These are phyloP conservation scores for Myotis lucifugus DNA, from an alignment of 2,113 vertebrate genomes.

Conservation along the genomic window DNA sequence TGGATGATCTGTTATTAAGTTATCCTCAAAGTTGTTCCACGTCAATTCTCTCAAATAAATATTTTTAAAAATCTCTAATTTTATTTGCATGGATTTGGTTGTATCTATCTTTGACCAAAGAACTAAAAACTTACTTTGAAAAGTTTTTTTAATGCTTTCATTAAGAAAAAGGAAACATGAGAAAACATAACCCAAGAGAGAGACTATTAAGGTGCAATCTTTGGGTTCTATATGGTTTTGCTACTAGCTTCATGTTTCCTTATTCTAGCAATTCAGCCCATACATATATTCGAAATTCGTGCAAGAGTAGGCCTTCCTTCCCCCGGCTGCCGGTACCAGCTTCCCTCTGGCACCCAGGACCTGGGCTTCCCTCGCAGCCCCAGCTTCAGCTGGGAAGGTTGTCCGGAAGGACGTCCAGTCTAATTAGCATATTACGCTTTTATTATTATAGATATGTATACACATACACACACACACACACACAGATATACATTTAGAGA, in stretches of 20 bases:
- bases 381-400: too few species aligned
- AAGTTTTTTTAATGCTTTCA: background rate
- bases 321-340: too few species aligned
- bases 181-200: background rate
- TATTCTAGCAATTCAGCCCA: background rate
- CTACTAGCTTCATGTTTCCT: background rate
- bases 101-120: background rate
- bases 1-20: background rate
- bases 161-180: background rate
- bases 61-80: background rate
- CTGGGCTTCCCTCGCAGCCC: too few species aligned
- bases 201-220: background rate
- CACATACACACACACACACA: too few species aligned
- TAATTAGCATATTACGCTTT: too few species aligned
- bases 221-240: background rate
- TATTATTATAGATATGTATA: too few species aligned
- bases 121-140: conserved; percentile 41
- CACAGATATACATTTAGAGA: background rate
- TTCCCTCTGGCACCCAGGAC: too few species aligned
- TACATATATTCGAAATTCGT: too few species aligned
- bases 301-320: too few species aligned
- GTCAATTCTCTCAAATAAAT: background rate
- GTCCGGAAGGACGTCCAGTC: too few species aligned
- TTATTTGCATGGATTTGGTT: background rate
- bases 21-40: background rate